Percentiles rank a stretch among this genome's conserved stretches.
phyloP scores from a whole-genome alignment of 2,888 invertebrate genomes.

The Siphonodentalium dalli region DNA sequence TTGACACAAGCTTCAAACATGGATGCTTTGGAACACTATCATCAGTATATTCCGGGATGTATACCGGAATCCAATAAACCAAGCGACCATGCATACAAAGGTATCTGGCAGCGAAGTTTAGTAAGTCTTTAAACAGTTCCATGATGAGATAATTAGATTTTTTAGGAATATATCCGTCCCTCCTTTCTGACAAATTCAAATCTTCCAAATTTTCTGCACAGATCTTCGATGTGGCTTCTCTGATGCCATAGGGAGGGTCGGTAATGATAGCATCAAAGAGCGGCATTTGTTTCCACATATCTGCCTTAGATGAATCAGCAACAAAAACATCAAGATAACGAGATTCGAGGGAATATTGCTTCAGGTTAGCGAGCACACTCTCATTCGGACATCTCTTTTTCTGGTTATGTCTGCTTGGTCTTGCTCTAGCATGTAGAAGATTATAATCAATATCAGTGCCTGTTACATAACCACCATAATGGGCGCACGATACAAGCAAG shows the following conservation, averaged over 20 bases:
- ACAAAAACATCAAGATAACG: conserved; percentile 87
- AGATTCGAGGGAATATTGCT: conserved; percentile 81
- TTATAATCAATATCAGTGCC: conserved; percentile 87
- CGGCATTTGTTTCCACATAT: conserved; percentile 79
- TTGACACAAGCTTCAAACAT: conserved; percentile 78
- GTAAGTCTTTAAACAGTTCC: conserved; percentile 83
- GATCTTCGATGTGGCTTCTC: conserved; percentile 89
- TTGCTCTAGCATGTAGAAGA: conserved; percentile 82
- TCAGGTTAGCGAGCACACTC: conserved; percentile 85
- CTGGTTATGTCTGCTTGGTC: conserved; percentile 68
- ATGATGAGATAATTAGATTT: conserved; percentile 84
- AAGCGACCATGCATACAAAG: conserved; percentile 80
- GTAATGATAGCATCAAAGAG: conserved; percentile 92
- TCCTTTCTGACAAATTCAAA: conserved; percentile 37
- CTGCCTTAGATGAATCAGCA: conserved; percentile 83
- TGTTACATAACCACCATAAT: conserved; percentile 59
- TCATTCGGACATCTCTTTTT: conserved; percentile 74
- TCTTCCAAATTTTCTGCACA: conserved; percentile 80
- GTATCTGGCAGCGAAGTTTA: conserved; percentile 82
- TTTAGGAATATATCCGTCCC: conserved; percentile 64
- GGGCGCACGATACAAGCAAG: conserved; percentile 59
- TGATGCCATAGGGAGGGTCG: conserved; percentile 97
- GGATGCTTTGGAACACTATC: conserved; percentile 81
- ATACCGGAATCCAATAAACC: conserved; percentile 95
- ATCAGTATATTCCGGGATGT: conserved; percentile 66